Evolutionary conservation across 2,888 invertebrate species (phyloP).

Genomic region (Pheosia tremula): DNA sequence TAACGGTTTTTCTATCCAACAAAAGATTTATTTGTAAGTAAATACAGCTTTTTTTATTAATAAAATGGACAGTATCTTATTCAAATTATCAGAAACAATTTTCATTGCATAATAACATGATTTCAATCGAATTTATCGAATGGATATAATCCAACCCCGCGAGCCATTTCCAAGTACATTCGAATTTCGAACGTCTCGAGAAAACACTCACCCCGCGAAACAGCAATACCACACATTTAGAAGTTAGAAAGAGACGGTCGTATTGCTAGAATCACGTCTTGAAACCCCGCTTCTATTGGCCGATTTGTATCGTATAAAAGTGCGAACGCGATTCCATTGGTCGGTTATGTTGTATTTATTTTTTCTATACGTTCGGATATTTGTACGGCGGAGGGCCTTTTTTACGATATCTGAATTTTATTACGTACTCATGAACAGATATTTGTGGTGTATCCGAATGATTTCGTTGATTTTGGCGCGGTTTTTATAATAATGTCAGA

Average conservation of each 20-base stretch:
- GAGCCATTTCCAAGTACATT: neutral
- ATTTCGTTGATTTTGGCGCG: slow-evolving; percentile 20
- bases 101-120: neutral
- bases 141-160: neutral
- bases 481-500: slow-evolving; percentile 14
- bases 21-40: no score
- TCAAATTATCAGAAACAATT: slow-evolving; percentile 1
- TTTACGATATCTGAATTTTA: slow-evolving; percentile 50
- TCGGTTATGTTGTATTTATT: slow-evolving; percentile 38
- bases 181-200: slow-evolving; percentile 32
- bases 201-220: slow-evolving; percentile 33
- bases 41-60: no score
- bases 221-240: slow-evolving; percentile 26
- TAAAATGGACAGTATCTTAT: neutral
- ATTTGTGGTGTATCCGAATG: slow-evolving; percentile 41
- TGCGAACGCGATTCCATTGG: slow-evolving; percentile 48
- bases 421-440: slow-evolving; percentile 43
- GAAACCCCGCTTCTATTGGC: slow-evolving; percentile 51
- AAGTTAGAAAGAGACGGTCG: slow-evolving; percentile 58
- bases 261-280: slow-evolving; percentile 57
- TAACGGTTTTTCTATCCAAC: no score
- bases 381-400: slow-evolving; percentile 31
- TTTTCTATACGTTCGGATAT: slow-evolving; percentile 35
- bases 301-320: slow-evolving; percentile 58
- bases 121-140: neutral